These are phyloP conservation scores for Ceuthmochares aereus DNA, from an alignment of 2,113 vertebrate species.

Conservation along the genomic window DNA sequence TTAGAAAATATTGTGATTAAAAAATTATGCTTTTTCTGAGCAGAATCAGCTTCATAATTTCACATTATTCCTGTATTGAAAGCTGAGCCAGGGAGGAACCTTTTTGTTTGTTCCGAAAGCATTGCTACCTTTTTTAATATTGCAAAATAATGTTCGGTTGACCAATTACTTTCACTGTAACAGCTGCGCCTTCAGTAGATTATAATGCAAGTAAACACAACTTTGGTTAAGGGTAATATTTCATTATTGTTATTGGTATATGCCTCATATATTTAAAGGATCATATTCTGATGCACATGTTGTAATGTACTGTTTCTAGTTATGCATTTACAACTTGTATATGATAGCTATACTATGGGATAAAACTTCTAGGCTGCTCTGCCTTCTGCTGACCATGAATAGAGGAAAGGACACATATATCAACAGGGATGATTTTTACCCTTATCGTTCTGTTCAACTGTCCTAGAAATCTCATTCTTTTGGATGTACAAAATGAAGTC, in stretches of 20 bases:
- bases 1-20: slow-evolving; percentile 55
- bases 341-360: background rate
- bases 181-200: background rate
- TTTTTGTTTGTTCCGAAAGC: slow-evolving; percentile 1
- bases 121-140: background rate
- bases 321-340: background rate
- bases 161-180: background rate
- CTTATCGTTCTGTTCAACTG: background rate
- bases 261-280: background rate
- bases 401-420: background rate
- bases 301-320: background rate
- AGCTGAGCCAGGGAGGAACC: background rate
- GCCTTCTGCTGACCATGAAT: background rate
- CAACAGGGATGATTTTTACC: background rate
- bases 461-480: background rate
- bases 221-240: slow-evolving; percentile 3
- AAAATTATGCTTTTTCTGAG: slow-evolving; percentile 31
- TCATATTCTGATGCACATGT: background rate
- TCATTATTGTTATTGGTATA: background rate
- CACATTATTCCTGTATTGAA: background rate
- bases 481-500: background rate
- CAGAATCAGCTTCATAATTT: slow-evolving; percentile 38
- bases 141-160: background rate
- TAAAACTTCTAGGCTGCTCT: background rate
- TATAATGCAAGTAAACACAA: background rate